These are phyloP conservation scores for Eupithecia dodoneata DNA, from an alignment of 2,888 invertebrate genomes.

Conservation along the genomic window DNA sequence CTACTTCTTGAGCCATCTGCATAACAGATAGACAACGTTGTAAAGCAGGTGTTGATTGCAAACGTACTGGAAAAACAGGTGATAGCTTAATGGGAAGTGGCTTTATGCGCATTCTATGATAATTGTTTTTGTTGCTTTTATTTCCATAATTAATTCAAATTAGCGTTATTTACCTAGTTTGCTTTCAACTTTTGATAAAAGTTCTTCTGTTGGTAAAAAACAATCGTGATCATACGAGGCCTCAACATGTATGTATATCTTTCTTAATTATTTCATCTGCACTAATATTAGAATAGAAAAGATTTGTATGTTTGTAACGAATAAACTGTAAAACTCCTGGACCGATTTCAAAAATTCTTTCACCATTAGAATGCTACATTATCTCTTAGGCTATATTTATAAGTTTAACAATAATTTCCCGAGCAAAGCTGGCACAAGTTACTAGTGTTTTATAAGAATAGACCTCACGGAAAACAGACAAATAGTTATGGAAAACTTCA, in stretches of 20 bases:
- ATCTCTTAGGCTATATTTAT: no score
- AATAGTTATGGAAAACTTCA: no score
- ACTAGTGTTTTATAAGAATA: no score
- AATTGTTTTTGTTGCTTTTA: background rate
- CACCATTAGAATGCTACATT: no score
- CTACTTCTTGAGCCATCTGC: background rate
- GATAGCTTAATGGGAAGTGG: background rate
- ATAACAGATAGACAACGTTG: background rate
- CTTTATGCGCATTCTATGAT: background rate
- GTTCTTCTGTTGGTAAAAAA: background rate
- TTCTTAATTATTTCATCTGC: no score
- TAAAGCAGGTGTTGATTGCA: background rate
- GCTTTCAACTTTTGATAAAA: background rate
- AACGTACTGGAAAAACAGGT: constrained; percentile 2
- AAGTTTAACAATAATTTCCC: no score
- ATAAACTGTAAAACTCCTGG: no score
- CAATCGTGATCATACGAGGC: background rate
- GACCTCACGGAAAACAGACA: no score
- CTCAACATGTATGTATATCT: background rate
- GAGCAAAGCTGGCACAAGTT: no score
- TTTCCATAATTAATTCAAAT: background rate
- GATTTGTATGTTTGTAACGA: no score
- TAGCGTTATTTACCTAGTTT: background rate
- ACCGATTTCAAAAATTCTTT: no score
- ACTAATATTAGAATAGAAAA: no score